A percentile compares a stretch with the other conserved stretches of the same genome.
These are phyloP conservation scores for Hypotaenidia philippensis DNA, from an alignment of 2,797 vertebrate genomes.

Conservation along the genomic window DNA sequence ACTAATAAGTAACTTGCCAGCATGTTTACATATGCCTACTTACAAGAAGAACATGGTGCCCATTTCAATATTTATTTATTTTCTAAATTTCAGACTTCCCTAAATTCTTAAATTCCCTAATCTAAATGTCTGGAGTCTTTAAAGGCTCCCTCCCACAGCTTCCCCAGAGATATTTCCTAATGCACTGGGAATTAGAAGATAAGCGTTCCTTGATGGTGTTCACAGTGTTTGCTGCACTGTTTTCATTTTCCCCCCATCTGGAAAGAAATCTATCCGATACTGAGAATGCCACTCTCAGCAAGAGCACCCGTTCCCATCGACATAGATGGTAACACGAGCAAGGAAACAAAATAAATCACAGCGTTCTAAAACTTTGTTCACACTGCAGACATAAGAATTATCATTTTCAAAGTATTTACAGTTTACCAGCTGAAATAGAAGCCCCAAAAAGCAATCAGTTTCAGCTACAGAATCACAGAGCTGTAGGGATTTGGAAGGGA, in stretches of 20 bases:
- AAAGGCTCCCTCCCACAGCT: conserved; percentile 7
- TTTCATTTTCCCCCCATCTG: neutral
- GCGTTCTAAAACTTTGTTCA: neutral
- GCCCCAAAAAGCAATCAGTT: neutral
- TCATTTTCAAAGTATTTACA: neutral
- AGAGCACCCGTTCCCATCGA: neutral
- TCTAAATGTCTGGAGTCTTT: neutral
- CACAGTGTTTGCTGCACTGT: neutral
- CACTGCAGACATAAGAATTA: rapidly evolving
- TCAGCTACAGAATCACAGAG: neutral
- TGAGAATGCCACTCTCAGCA: neutral
- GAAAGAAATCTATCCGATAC: neutral
- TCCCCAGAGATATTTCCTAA: conserved; percentile 40
- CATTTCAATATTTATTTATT: neutral
- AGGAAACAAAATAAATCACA: neutral
- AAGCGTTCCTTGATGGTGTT: neutral
- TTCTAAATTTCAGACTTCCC: neutral
- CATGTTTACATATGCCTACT: neutral
- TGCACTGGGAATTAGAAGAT: neutral
- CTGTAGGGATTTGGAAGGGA: too few relatives aligned
- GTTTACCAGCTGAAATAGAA: neutral
- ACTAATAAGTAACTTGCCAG: neutral
- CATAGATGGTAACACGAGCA: neutral
- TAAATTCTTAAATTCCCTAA: conserved; percentile 14
- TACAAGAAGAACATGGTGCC: neutral